Base-by-base conservation (phyloP, 2,797 vertebrate species). In the Acipenser transmontanus region DNA sequence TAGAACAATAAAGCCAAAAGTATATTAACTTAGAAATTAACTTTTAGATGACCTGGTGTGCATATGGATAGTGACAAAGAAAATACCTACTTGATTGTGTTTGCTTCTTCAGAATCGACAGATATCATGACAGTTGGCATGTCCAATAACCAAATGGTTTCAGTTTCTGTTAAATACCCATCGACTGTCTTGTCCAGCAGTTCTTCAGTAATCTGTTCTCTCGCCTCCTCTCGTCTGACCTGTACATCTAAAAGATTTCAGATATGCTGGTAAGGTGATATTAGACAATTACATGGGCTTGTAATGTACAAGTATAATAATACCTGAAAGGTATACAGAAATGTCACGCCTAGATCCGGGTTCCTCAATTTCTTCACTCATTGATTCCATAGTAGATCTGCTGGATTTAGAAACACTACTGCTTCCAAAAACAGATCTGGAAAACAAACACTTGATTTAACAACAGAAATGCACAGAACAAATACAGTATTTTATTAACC, bases 81-180 rank as follows among this genome's bases (percentile, higher is more conserved):
- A 65, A 64, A 69, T 4, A 75, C 82, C 7, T 85, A 98, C 95
- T 34, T 77, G 20, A 93, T 34, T 65, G 65, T 66, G 6, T 67
- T 82, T 47, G 92, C 91, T 0, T 92, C 86, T 66, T 86, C 84
- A 3, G 90, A 83, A 52, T 93, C 89, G 7, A 72, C 69, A 10
- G 93, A 92, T 70, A 92, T 14, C 7, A 76, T 68, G 12, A 76
- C 72, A 20, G 80, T 66, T 0, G 92, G 87, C 59, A 95, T 71
- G 49, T 94, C 81, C 69, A 97, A 75, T 20, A 95, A 68, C 66
- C 79, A 85, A 17, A 95, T 62, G 1, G 77, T 93, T 71, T 93
- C 90, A 0, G 93, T 92, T 77, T 95, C 94, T 0, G 82, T 78
- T 51, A 98, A 80, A 67, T 78, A 70, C 70, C 89, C 70, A 7